These are phyloP conservation scores for Oryzias dopingdopingensis DNA, from an alignment of 2,797 vertebrate genomes.

Conservation along the genomic window DNA sequence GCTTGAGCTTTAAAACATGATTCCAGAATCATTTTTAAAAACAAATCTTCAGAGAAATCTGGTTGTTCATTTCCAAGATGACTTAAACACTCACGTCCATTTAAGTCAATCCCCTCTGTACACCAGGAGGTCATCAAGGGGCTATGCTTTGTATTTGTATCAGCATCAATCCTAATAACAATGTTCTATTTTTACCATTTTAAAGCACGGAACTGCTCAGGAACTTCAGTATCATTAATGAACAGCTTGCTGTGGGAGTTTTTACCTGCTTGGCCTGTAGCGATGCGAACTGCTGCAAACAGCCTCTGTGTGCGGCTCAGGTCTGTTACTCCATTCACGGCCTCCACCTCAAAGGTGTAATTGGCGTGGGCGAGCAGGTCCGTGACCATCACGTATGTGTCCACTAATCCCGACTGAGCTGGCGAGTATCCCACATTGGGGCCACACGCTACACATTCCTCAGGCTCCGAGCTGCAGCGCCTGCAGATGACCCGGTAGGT, in stretches of 20 bases:
- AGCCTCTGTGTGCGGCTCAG: conserved; percentile 95
- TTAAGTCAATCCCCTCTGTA: background rate
- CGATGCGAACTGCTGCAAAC: conserved; percentile 93
- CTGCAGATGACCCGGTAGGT: conserved; percentile 94
- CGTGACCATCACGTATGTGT: conserved; percentile 89
- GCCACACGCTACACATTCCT: conserved; percentile 92
- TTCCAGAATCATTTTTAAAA: background rate
- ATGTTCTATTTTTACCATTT: background rate
- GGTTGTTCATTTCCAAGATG: too few relatives aligned
- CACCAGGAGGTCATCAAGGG: too few relatives aligned
- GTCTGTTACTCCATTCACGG: conserved; percentile 96
- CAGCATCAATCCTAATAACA: background rate
- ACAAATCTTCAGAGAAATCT: too few relatives aligned
- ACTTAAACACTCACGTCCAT: background rate
- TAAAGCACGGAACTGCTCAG: background rate
- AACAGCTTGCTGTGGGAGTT: background rate
- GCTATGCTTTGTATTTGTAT: background rate
- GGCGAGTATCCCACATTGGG: conserved; percentile 91
- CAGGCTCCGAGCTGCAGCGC: conserved; percentile 95
- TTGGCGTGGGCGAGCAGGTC: conserved; percentile 97
- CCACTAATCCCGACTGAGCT: conserved; percentile 90
- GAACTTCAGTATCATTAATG: background rate
- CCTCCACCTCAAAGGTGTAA: conserved; percentile 98
- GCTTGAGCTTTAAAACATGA: background rate
- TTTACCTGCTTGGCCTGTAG: conserved; percentile 98